Evolutionary conservation across 2,113 vertebrate genomes (phyloP).

Genomic region (Corapipo altera): DNA sequence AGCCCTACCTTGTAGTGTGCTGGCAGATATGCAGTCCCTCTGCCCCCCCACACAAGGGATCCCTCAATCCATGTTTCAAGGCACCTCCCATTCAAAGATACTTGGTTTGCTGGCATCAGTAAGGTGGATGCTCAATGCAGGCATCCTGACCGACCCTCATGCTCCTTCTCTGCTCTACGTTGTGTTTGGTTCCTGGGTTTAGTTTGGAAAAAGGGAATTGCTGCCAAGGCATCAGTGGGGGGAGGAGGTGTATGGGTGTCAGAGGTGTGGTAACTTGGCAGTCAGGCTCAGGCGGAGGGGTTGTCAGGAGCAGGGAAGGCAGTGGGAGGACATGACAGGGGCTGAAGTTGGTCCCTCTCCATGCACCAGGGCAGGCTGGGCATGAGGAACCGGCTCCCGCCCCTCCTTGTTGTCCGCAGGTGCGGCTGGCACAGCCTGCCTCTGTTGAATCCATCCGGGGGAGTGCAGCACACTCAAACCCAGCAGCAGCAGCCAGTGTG

Average conservation of each 20-base stretch:
- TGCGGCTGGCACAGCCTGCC: neutral
- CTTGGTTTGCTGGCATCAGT: neutral
- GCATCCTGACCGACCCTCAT: neutral
- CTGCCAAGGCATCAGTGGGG: neutral
- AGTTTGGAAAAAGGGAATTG: neutral
- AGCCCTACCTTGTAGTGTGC: neutral
- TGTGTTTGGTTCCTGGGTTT: neutral
- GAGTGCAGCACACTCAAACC: neutral
- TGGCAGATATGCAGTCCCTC: rapidly evolving
- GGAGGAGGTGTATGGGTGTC: neutral
- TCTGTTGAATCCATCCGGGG: rapidly evolving
- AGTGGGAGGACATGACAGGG: neutral
- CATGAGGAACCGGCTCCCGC: neutral
- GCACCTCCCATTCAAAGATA: neutral
- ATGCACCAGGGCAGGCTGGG: neutral
- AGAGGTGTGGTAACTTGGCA: neutral
- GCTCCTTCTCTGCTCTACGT: neutral
- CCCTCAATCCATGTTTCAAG: neutral
- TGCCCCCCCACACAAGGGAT: neutral
- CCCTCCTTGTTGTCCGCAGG: neutral
- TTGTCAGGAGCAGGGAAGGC: neutral
- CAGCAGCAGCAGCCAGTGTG: neutral
- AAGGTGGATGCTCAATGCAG: rapidly evolving
- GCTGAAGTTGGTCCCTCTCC: neutral
- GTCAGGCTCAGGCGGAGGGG: neutral